Evolutionary conservation across 2,888 invertebrate genomes (phyloP).

Genomic region (Catocala fraxini): DNA sequence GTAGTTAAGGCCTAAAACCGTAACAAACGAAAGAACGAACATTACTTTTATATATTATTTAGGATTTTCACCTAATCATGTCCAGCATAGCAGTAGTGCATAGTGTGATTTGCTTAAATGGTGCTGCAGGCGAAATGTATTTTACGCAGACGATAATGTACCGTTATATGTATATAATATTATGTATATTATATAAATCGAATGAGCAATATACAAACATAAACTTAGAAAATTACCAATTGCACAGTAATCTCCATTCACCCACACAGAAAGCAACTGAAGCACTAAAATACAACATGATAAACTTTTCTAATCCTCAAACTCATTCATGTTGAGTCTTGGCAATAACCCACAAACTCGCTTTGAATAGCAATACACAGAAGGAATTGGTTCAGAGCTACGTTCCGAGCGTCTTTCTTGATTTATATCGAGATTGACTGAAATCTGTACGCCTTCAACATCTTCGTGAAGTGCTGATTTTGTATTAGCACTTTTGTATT

Average conservation of each 20-base stretch:
- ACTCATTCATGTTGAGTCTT: conserved; percentile 32
- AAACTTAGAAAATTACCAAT: conserved; percentile 1
- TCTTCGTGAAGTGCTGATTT: conserved; percentile 9
- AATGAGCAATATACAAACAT: background rate
- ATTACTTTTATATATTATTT: too few relatives aligned
- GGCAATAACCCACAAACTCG: conserved; percentile 39
- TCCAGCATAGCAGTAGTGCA: too few relatives aligned
- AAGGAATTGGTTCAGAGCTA: conserved; percentile 28
- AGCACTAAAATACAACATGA: conserved; percentile 35
- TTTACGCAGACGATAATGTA: too few relatives aligned
- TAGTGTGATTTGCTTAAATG: too few relatives aligned
- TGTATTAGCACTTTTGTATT: conserved; percentile 28
- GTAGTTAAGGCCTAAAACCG: too few relatives aligned
- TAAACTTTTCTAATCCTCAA: conserved; percentile 50
- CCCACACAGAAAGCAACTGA: background rate
- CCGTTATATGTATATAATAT: too few relatives aligned
- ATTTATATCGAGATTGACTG: conserved; percentile 16
- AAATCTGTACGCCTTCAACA: conserved; percentile 4
- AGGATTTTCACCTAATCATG: too few relatives aligned
- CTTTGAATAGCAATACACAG: conserved; percentile 51
- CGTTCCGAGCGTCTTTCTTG: background rate
- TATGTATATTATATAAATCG: background rate
- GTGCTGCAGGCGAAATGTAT: too few relatives aligned
- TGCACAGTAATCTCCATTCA: background rate
- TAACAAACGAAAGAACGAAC: too few relatives aligned